Evolutionary conservation across 2,113 vertebrate species (phyloP).

Genomic region (Asarcornis scutulata): DNA sequence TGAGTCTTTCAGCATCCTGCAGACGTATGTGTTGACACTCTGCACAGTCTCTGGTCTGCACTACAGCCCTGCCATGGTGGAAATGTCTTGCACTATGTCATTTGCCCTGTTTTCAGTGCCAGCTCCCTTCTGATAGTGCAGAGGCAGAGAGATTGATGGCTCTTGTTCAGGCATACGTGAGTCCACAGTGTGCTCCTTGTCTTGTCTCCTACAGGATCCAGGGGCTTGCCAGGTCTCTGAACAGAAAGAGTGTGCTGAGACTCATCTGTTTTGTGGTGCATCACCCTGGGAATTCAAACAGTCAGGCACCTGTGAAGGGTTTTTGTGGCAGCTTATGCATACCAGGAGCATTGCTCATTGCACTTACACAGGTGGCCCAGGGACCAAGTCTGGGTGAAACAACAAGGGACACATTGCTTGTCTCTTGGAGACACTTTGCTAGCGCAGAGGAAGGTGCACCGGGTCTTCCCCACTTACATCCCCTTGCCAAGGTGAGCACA

Average conservation of each 20-base stretch:
- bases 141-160: neutral
- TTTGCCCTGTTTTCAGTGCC: neutral
- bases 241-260: neutral
- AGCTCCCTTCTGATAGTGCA: neutral
- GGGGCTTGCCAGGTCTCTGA: neutral
- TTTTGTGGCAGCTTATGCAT: neutral
- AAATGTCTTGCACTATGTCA: neutral
- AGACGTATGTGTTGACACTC: neutral
- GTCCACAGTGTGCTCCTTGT: neutral
- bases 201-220: neutral
- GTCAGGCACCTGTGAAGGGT: neutral
- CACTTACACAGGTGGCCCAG: neutral
- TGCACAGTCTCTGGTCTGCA: neutral
- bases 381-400: neutral
- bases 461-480: neutral
- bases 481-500: neutral
- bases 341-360: neutral
- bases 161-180: accelerated
- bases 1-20: neutral
- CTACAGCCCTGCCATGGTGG: neutral
- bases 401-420: accelerated
- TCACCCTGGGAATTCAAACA: neutral
- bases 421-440: neutral
- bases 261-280: neutral
- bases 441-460: neutral